Percentiles rank a stretch among this genome's conserved stretches.
These are phyloP conservation scores for Chiridota heheva DNA, from an alignment of 35 echinoderm and acorn worm genomes.

Conservation along the genomic window DNA sequence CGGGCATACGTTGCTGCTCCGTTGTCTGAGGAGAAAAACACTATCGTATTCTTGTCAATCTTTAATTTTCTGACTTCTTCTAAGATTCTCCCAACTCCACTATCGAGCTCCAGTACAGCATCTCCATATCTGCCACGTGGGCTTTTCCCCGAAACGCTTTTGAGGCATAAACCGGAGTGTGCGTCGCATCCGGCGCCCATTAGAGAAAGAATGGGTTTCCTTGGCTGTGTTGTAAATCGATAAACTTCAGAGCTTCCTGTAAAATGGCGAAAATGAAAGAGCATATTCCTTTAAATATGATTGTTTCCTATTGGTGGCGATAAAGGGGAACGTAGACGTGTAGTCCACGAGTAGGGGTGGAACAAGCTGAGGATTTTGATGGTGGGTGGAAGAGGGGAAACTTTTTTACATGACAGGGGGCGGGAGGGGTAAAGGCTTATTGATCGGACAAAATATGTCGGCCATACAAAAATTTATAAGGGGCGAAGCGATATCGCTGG, in stretches of 20 bases:
- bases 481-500: too few relatives aligned
- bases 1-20: constrained; percentile 48
- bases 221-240: constrained; percentile 9
- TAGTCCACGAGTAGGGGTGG: too few relatives aligned
- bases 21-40: constrained; percentile 59
- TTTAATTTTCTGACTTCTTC: constrained; percentile 35
- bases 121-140: constrained; percentile 59
- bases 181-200: constrained; percentile 65
- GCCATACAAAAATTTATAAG: too few relatives aligned
- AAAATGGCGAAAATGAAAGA: neutral
- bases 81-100: constrained; percentile 49
- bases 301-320: too few relatives aligned
- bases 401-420: too few relatives aligned
- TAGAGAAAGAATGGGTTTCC: constrained; percentile 53
- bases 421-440: too few relatives aligned
- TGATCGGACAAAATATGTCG: too few relatives aligned
- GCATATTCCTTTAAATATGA: too few relatives aligned
- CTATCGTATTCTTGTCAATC: constrained; percentile 60
- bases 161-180: constrained; percentile 50
- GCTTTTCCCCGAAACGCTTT: constrained; percentile 40
- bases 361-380: too few relatives aligned
- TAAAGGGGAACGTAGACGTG: too few relatives aligned
- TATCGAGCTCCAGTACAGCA: constrained; percentile 51
- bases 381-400: too few relatives aligned
- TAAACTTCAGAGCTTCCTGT: constrained; percentile 53